Base-by-base conservation (phyloP, 2,888 invertebrate genomes). In the Agrotis exclamationis region DNA sequence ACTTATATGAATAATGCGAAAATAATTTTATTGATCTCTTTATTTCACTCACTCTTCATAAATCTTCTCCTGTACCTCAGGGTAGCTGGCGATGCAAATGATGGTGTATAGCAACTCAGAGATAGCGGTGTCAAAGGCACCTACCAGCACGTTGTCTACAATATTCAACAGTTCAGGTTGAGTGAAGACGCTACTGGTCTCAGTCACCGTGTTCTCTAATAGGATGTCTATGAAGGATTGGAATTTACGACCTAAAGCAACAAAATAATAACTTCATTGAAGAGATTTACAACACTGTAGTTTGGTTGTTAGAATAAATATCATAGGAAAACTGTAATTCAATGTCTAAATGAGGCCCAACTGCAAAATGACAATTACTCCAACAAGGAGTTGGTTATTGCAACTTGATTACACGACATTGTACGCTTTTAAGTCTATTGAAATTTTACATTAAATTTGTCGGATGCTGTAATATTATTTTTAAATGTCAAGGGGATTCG, bases 41-140 rank as follows among this genome's bases (percentile, higher is more conserved):
- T n/a, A n/a, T 16, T 18, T 14, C 14, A 74, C 76, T 78, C 58
- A 86, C 86, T 86, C 86, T 0, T 76, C 18, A 67, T 60, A 80
- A 47, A 85, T 74, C 33, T 83, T 85, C 2, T 80, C 63, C 24
- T 86, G 86, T 9, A 83, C 78, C 6, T 63, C 63, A 18, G 65
- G 48, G 45, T 63, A 54, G 53, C 78, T 86, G 7, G 85, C 86
- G 7, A 86, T 79, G 56, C 86, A 85, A 3, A 82, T 60, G 0
- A 86, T 47, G 0, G 74, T 65, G 18, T 79, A 75, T 14, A 85
- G 53, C 44, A 85, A 48, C 51, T 82, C 76, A 14, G 73, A 65
- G 18, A 76, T 69, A 16, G 71, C 79, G 9, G 86, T 86, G 9
- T 86, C 85, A 44, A 77, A 86, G 0, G 72, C 64, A 53, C 85